Evolutionary conservation across 1,140 invertebrate species (phyloP).

Genomic region (Sarcophaga peregrina): DNA sequence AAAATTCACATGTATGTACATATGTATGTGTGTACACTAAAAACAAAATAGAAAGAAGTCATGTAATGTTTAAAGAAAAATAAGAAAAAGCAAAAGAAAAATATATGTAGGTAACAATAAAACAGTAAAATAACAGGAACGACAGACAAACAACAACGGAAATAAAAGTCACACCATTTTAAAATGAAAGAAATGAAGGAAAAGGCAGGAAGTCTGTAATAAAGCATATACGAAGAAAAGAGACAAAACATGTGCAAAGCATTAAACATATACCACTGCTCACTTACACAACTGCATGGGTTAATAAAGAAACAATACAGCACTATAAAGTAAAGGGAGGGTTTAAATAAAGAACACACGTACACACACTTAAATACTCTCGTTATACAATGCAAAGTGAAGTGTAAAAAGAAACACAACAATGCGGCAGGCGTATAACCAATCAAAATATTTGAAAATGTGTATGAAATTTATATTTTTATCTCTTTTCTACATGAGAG

Average conservation of each 20-base stretch:
- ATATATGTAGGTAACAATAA: neutral
- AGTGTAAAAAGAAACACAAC: neutral
- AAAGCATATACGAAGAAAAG: conserved; percentile 43
- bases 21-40: neutral
- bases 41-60: neutral
- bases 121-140: neutral
- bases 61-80: neutral
- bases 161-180: conserved; percentile 35
- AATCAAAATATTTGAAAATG: neutral
- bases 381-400: neutral
- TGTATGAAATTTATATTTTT: neutral
- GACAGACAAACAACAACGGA: neutral
- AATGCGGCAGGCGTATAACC: too few relatives aligned
- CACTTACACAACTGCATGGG: neutral
- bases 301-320: neutral
- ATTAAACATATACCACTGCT: neutral
- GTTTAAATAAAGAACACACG: neutral
- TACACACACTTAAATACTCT: neutral
- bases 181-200: conserved; percentile 12
- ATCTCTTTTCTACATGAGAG: neutral
- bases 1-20: neutral
- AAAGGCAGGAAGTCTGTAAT: conserved; percentile 12
- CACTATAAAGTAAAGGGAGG: neutral
- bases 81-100: conserved; percentile 19
- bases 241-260: neutral